Base-by-base conservation (phyloP, 2,113 vertebrate species). In the Phalacrocorax aristotelis region DNA sequence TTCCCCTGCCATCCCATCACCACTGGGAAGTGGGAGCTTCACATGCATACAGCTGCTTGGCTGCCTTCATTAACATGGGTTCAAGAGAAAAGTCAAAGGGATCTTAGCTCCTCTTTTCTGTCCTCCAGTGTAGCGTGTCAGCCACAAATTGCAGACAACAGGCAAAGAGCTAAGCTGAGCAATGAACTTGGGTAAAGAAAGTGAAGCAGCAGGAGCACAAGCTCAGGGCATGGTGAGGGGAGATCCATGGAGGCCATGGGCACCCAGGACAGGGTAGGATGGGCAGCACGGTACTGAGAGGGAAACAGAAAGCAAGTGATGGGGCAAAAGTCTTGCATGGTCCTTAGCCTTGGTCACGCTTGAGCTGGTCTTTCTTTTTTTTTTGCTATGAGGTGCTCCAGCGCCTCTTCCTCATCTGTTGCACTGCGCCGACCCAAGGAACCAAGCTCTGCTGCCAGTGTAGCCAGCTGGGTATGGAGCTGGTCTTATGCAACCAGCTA, bases 11-110 rank as follows among this genome's bases (percentile, higher is more conserved):
- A 48, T 26, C 18, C 27, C 61, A 38, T 29, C 2, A 0, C 36
- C 1, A 4, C 52, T n/a, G 21, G n/a, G 42, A 49, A 57, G 8
- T 32, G 32, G 17, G 32, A 36, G 6, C 30, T 42, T 57, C 1
- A 0, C 40, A 52, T 5, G 6, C 12, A 18, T 5, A 6, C 6
- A 7, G 46, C 61, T 93, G n/a, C 18, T 75, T 30, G 3, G 48
- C 65, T 82, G 79, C 60, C 65, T 74, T 81, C 1, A 0, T 54
- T 58, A 40, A 13, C 38, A 9, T 0, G 2, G 16, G 15, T 49
- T 69, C n/a, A 77, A 27, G 44, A 60, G 38, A 62, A 61, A 48
- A 75, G 27, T n/a, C 29, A n/a, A n/a, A 70, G 49, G 27, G 42
- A 64, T 21, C 42, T 62, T 23, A 44, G 49, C 36, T 80, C 23